Evolutionary conservation across 2,888 invertebrate genomes (phyloP), one percentile per base, ranked within the genome.

Genomic region (Ochropleura plecta): DNA sequence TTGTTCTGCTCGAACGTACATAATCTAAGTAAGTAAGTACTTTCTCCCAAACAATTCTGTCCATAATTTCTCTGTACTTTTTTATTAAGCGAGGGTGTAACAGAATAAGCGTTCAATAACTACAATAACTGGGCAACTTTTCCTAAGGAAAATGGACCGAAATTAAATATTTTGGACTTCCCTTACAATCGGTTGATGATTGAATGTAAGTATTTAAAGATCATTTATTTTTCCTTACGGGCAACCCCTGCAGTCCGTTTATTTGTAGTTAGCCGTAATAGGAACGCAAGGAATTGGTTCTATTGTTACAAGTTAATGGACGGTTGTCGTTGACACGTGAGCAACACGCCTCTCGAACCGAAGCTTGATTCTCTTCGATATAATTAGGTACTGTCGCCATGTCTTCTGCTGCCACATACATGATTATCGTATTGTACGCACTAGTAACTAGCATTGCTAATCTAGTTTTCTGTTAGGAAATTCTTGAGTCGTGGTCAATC

Each of bases 391-490:
- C 51, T 48, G 60, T 53, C 53, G 60, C 53, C 69, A 62, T 67
- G 53, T 7, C 42, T 46, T 46, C 57, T 53, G 12, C 40, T 65
- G 49, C 44, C 67, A 69, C 48, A 53, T 46, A 66, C 40, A 53
- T 57, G 44, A 67, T 63, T 53, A 55, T 64, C 59, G 18, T 44
- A 48, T 57, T 67, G 44, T 70, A 79, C 53, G 76, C 70, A 81
- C 81, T 75, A 70, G 46, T 79, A 66, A 49, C 60, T 65, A n/a
- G 51, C 30, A 66, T 74, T 59, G 48, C 62, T 12, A 62, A 70
- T 30, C 51, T 69, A 14, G 42, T 57, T 65, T 65, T 69, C 14
- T 57, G 49, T 79, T 70, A 16, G 30, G 75, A 70, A 66, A 70
- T 57, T 30, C 18, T 51, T 46, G 44, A 49, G 40, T 20, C 20